Percentiles rank a stretch among this genome's conserved stretches.
phyloP scores from a whole-genome alignment of 1,140 invertebrate species.

The Gryon sp. region DNA sequence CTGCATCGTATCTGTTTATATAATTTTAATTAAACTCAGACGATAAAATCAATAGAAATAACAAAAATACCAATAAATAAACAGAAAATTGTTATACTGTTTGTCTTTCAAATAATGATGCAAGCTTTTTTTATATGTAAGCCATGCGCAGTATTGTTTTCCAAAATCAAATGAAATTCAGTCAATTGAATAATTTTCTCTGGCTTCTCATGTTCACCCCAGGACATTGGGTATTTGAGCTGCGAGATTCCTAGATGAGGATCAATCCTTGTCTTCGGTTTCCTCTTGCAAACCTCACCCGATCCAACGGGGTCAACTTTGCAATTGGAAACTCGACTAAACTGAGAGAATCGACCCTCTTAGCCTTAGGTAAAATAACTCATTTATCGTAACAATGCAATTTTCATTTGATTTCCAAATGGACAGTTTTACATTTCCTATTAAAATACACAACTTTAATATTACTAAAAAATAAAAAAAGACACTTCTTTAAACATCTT shows the following conservation, averaged over 20 bases:
- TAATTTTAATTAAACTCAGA: too few relatives aligned
- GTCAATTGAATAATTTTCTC: conserved; percentile 40
- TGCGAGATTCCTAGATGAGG: conserved; percentile 16
- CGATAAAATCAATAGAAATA: too few relatives aligned
- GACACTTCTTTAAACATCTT: too few relatives aligned
- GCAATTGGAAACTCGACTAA: conserved; percentile 34
- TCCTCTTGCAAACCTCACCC: conserved; percentile 23
- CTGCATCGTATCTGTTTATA: too few relatives aligned
- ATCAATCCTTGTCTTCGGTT: conserved; percentile 39
- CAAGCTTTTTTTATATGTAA: background rate
- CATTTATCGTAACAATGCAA: too few relatives aligned
- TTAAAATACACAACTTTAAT: too few relatives aligned
- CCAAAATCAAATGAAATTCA: conserved; percentile 25
- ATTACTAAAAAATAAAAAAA: too few relatives aligned
- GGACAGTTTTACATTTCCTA: too few relatives aligned
- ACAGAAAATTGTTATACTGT: too few relatives aligned
- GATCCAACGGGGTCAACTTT: conserved; percentile 37
- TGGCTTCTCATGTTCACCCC: conserved; percentile 21
- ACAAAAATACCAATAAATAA: too few relatives aligned
- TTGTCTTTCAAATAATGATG: too few relatives aligned
- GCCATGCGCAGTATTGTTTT: conserved; percentile 17
- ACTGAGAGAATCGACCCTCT: conserved; percentile 12
- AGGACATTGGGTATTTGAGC: conserved; percentile 8
- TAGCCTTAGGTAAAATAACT: conserved; percentile 8
- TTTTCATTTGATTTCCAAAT: conserved; percentile 6